Conservation (phyloP, 2,113 vertebrate genomes). For the Lucifuga dentata region DNA sequence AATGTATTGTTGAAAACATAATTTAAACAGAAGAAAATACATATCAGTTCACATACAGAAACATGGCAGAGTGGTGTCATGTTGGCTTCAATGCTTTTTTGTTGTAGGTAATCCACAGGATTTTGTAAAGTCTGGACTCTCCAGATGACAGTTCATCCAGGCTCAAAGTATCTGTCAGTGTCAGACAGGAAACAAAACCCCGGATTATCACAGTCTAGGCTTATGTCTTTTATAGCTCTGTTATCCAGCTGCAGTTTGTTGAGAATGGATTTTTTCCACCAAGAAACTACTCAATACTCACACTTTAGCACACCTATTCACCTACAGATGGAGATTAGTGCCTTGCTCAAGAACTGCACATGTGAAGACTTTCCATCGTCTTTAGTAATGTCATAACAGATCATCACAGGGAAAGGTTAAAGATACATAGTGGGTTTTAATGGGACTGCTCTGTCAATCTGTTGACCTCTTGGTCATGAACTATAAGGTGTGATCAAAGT, state of each 20-base stretch:
- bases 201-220: conserved; percentile 14
- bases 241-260: conserved; percentile 26
- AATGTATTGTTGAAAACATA: neutral
- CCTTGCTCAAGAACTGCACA: too few species aligned
- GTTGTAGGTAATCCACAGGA: conserved; percentile 52
- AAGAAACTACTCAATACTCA: neutral
- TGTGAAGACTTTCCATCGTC: too few species aligned
- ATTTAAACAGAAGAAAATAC: neutral
- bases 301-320: too few species aligned
- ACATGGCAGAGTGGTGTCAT: conserved; percentile 16
- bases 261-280: conserved; percentile 12
- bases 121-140: conserved; percentile 62
- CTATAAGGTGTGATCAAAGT: too few species aligned
- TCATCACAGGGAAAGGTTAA: too few species aligned
- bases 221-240: conserved; percentile 15
- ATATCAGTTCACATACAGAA: neutral
- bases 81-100: conserved; percentile 35
- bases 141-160: conserved; percentile 60
- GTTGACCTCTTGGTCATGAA: too few species aligned
- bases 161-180: conserved; percentile 55
- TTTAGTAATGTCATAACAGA: too few species aligned
- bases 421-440: too few species aligned
- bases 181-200: conserved; percentile 63
- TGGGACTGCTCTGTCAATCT: too few species aligned
- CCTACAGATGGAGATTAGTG: too few species aligned